Percentiles rank a stretch among this genome's conserved stretches.
Evolutionary conservation across 2,113 vertebrate genomes (phyloP).

Genomic region (Coptodon bakossiorum): DNA sequence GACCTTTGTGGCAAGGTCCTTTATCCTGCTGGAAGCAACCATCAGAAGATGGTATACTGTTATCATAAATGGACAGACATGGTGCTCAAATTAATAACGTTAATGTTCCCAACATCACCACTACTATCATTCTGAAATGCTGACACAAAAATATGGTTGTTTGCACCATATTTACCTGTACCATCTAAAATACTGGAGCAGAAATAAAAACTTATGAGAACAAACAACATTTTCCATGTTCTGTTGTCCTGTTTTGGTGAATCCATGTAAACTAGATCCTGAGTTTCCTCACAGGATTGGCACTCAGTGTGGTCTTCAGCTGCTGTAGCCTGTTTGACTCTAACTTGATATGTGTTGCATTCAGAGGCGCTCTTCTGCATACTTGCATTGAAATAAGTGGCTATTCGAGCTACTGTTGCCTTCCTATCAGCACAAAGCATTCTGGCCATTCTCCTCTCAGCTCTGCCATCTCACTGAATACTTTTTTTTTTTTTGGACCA

Average conservation of each 20-base stretch:
- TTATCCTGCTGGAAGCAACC: background rate
- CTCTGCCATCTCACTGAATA: background rate
- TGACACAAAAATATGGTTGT: background rate
- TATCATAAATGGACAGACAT: background rate
- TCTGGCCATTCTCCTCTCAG: background rate
- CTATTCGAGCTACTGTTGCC: background rate
- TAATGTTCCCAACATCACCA: background rate
- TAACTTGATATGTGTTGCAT: background rate
- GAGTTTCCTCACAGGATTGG: background rate
- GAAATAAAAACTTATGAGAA: background rate
- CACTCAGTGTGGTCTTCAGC: background rate
- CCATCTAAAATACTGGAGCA: background rate
- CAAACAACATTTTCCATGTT: background rate
- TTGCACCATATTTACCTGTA: background rate
- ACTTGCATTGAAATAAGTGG: background rate
- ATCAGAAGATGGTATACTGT: background rate
- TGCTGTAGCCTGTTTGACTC: background rate
- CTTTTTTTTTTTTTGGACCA: background rate
- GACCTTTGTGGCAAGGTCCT: background rate
- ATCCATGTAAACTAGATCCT: background rate
- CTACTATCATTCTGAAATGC: background rate
- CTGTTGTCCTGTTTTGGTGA: background rate
- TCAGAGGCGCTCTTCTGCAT: background rate
- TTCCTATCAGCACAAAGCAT: background rate
- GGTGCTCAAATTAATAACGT: background rate